phyloP scores from a whole-genome alignment of 2,888 invertebrate genomes.

The Ommatoiulus sabulosus region DNA sequence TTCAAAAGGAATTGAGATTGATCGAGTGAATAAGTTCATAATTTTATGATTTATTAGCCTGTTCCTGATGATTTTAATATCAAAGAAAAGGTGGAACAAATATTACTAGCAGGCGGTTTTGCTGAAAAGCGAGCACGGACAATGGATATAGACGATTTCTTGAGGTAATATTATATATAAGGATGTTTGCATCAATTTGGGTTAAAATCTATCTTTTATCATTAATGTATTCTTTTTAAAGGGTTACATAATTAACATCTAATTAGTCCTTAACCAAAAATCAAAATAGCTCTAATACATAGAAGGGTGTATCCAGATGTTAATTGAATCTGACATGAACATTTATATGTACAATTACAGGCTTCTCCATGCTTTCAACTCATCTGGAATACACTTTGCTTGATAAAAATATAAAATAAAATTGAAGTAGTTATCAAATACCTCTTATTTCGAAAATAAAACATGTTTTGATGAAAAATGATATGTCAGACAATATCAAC shows the following conservation, averaged over 20 bases:
- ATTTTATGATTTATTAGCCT: slow-evolving; percentile 68
- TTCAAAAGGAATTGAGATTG: neutral
- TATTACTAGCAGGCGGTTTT: slow-evolving; percentile 77
- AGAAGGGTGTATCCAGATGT: neutral
- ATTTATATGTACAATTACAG: slow-evolving; percentile 47
- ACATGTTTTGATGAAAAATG: no score
- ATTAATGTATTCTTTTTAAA: no score
- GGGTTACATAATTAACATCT: no score
- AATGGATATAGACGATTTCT: slow-evolving; percentile 97
- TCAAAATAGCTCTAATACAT: no score
- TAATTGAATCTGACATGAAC: neutral
- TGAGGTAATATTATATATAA: slow-evolving; percentile 59
- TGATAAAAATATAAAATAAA: slow-evolving; percentile 5
- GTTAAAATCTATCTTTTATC: neutral
- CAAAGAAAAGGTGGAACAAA: slow-evolving; percentile 80
- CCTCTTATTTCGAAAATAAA: neutral
- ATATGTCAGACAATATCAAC: no score
- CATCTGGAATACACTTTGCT: slow-evolving; percentile 54
- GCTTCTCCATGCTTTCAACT: slow-evolving; percentile 57
- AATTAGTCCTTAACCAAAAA: no score
- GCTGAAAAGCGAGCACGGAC: slow-evolving; percentile 86
- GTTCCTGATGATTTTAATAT: slow-evolving; percentile 84
- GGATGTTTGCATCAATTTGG: neutral
- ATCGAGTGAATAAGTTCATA: neutral
- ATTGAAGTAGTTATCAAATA: neutral